Base-by-base conservation (phyloP, 1,140 invertebrate species). In the Helicoverpa zea region DNA sequence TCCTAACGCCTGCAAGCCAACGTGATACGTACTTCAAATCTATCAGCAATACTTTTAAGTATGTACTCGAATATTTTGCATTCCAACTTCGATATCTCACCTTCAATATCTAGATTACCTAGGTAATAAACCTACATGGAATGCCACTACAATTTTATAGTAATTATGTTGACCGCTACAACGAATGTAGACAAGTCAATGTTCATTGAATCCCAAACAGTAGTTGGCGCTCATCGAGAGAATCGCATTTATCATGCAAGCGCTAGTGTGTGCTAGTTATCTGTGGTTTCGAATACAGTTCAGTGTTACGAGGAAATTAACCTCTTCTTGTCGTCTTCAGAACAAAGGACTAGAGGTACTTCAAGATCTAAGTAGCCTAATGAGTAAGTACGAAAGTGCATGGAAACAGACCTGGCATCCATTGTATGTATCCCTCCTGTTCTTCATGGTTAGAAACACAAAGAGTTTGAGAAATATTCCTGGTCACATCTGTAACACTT, bases 401-500 rank as follows among this genome's bases (percentile, higher is more conserved):
- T 64, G 59, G 11, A 35, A 29, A 1, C 80, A 68, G 56, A 94
- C 94, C 94, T 90, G 89, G 87, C 56, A 92, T 74, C 94, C 94
- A 95, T n/a, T 91, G 89, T 29, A 95, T 90, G 68, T 86, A 93
- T 10, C 91, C 92, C 49, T 95, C 92, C 35, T 88, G 85, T 14
- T 84, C 80, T 72, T 89, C 86, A 75, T 94, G 93, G 83, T 95
- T 95, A 3, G 94, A 94, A 0, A 95, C 91, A 63, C 90, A 94
- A 35, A 95, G 58, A 9, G 91, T 94, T 80, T 95, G 91, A 7
- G 93, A 94, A 82, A 94, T 92, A 83, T 94, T 95, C 64, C 86
- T 80, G 13, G 91, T 92, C 14, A 91, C 47, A 79, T 95, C 90
- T 0, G 29, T 75, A 14, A 89, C 87, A 77, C 91, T 91, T 18